phyloP scores from a whole-genome alignment of 2,797 vertebrate species.

The Sternotherus odoratus region DNA sequence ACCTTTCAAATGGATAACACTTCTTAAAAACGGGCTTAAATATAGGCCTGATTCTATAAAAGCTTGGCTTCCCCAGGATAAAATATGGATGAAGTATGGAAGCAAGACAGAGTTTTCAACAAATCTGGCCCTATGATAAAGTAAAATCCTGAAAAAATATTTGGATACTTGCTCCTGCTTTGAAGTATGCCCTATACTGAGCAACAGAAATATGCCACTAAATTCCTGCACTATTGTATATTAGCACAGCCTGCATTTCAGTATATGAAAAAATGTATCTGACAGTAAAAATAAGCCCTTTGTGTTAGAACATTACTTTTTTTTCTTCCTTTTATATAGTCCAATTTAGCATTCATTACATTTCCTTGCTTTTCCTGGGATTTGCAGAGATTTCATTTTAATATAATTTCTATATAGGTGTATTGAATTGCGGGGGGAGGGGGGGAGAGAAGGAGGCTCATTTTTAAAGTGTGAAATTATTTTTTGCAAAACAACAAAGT shows the following conservation, averaged over 20 bases:
- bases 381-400: neutral
- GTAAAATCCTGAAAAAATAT: neutral
- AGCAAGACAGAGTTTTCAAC: neutral
- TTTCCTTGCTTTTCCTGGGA: neutral
- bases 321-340: neutral
- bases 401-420: accelerated
- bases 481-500: neutral
- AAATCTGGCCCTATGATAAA: neutral
- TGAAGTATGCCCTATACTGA: neutral
- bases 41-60: neutral
- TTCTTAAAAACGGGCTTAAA: neutral
- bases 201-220: neutral
- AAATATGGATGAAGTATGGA: neutral
- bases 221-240: accelerated
- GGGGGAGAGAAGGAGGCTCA: neutral
- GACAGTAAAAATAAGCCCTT: neutral
- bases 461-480: neutral
- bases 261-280: neutral
- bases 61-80: neutral
- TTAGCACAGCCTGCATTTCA: neutral
- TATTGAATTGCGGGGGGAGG: neutral
- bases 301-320: neutral
- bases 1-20: neutral
- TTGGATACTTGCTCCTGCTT: neutral
- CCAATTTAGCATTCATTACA: neutral